Evolutionary conservation across 2,888 invertebrate genomes (phyloP).

Genomic region (Gymnosoma rotundatum): DNA sequence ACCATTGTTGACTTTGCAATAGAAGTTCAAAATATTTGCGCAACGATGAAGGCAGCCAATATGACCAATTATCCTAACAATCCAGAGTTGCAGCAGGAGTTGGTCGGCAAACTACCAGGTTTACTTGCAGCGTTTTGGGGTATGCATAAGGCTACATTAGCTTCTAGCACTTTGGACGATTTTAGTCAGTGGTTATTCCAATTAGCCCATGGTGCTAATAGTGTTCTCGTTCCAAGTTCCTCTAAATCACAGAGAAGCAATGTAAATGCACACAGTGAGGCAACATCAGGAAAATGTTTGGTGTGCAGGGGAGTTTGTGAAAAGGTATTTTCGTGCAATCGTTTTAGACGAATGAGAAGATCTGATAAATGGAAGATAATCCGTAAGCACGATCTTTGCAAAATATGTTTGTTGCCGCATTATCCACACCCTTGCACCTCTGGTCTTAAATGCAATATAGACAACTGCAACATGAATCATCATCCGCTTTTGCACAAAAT

Average conservation of each 20-base stretch:
- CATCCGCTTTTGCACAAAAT: conserved; percentile 46
- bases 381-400: conserved; percentile 48
- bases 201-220: background rate
- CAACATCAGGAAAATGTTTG: too few relatives aligned
- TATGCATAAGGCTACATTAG: background rate
- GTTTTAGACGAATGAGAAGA: conserved; percentile 28
- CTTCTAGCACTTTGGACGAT: background rate
- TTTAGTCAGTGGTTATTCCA: conserved; percentile 4
- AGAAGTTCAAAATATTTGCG: conserved; percentile 17
- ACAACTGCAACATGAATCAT: conserved; percentile 6
- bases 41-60: conserved; percentile 57
- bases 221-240: too few relatives aligned
- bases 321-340: conserved; percentile 28
- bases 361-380: conserved; percentile 43
- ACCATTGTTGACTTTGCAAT: background rate
- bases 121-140: conserved; percentile 3
- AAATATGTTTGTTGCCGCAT: conserved; percentile 53
- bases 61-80: conserved; percentile 58
- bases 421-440: conserved; percentile 29
- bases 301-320: conserved; percentile 34
- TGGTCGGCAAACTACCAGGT: background rate
- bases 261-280: conserved; percentile 33
- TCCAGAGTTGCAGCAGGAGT: conserved; percentile 43
- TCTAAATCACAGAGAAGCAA: conserved; percentile 3
- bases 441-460: conserved; percentile 41